Base-by-base conservation (phyloP, 2,888 invertebrate species). In the Xanthorhoe spadicearia region DNA sequence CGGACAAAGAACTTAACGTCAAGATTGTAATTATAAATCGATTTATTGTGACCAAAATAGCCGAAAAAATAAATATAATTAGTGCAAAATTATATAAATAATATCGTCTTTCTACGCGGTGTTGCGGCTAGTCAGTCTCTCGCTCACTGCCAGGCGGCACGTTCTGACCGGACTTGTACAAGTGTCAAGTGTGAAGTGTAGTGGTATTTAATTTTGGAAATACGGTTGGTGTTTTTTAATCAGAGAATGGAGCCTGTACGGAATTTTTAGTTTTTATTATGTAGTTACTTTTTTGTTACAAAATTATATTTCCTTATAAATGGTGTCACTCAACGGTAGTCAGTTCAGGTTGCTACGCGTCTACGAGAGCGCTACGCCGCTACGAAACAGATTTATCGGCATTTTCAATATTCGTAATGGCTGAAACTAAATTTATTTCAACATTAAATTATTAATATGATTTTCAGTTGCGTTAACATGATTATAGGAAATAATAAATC, bases 121-220 rank as follows among this genome's bases (percentile, higher is more conserved):
- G 71, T 73, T 9, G 57, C 70, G 67, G 59, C 76, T 56, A 91
- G 91, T 91, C 85, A 79, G 61, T 72, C 77, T 72, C 82, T 86
- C 83, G 86, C 88, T 83, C 74, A 78, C 76, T 69, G 69, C 83
- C 68, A 90, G 76, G 77, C 87, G 88, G 90, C 84, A 75, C 85
- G 77, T 81, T 81, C 86, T 84, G 81, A 83, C 81, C 77, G 78
- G 77, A 77, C 73, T 74, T 79, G 73, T 74, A 78, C 69, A 73
- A 76, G 85, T 87, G 86, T 75, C 76, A 80, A 88, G 86, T 89
- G 86, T 88, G 83, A 86, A 89, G 90, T 90, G 91, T 82, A 84
- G 84, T 86, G 85, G 83, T 81, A 82, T 79, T 79, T 76, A 77
- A 82, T 76, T 79, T 74, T 70, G 71, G 73, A 78, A 77, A 78